A percentile compares a stretch with the other conserved stretches of the same genome.
Evolutionary conservation across 37 sponge, comb jelly and placozoan species (phyloP).

Genomic region (Halisarca cf. caerulea): DNA sequence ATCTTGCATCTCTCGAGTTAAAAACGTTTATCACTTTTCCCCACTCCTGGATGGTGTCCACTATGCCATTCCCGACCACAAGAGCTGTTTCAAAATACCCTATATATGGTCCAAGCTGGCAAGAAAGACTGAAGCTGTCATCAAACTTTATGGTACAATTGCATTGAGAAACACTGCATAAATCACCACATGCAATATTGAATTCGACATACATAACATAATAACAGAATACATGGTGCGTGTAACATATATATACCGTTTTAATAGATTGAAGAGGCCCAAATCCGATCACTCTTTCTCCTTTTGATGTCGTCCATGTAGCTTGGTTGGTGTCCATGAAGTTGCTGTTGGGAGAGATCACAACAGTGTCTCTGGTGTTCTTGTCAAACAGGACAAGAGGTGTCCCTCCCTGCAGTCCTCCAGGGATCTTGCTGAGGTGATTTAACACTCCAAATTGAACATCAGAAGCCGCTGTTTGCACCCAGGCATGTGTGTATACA

Average conservation of each 20-base stretch:
- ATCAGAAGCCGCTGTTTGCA: constrained; percentile 11
- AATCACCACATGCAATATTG: no score
- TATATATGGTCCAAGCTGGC: background rate
- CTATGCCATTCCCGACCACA: constrained; percentile 55
- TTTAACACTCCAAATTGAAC: background rate
- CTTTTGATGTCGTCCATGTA: constrained; percentile 32
- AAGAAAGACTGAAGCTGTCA: background rate
- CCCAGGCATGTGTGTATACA: no score
- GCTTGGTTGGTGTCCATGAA: constrained; percentile 73
- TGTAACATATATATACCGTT: no score
- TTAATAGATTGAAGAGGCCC: constrained; percentile 20
- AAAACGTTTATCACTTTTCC: constrained; percentile 25
- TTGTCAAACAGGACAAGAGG: constrained; percentile 69
- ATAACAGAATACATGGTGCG: background rate
- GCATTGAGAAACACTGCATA: no score
- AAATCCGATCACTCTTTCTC: constrained; percentile 28
- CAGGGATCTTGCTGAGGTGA: background rate
- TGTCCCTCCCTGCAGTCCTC: constrained; percentile 60
- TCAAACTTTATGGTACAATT: no score
- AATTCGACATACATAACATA: no score
- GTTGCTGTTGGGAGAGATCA: constrained; percentile 57
- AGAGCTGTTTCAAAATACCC: constrained; percentile 36
- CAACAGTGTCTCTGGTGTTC: constrained; percentile 48
- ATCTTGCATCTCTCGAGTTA: constrained; percentile 40
- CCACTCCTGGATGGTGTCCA: constrained; percentile 55